A percentile compares a stretch with the other conserved stretches of the same genome.
Evolutionary conservation across 2,888 invertebrate genomes (phyloP).

Genomic region (Caenorhabditis sp.): DNA sequence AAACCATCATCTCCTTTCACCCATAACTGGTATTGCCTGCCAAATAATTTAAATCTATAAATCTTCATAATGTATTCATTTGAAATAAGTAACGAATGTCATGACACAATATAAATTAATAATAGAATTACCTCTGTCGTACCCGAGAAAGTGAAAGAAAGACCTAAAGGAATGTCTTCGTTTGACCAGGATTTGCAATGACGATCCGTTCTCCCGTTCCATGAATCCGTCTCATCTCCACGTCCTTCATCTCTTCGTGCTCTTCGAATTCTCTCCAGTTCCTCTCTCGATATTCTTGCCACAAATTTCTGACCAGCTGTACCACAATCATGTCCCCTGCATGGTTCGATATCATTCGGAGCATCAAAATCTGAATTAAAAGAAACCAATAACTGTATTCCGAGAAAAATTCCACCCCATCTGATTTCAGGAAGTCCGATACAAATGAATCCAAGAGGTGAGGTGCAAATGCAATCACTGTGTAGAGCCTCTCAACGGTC

Average conservation of each 20-base stretch:
- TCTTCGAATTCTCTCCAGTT: conserved; percentile 82
- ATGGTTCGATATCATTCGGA: conserved; percentile 82
- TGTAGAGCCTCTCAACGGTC: conserved; percentile 68
- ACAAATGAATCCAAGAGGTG: conserved; percentile 80
- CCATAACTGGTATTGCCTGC: conserved; percentile 10
- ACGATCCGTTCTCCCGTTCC: conserved; percentile 41
- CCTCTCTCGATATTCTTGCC: conserved; percentile 73
- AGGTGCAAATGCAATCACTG: conserved; percentile 77
- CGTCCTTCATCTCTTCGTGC: conserved; percentile 75
- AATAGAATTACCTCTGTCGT: not conserved
- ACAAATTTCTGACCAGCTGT: conserved; percentile 69
- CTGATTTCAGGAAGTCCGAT: conserved; percentile 78
- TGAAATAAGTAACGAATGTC: not conserved
- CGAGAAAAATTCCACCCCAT: conserved; percentile 73
- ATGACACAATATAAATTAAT: too few species aligned
- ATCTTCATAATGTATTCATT: not conserved
- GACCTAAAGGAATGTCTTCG: conserved; percentile 50
- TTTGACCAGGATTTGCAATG: conserved; percentile 50
- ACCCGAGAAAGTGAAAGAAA: not conserved
- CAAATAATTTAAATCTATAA: not conserved
- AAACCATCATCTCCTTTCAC: conserved; percentile 1
- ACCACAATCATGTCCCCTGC: conserved; percentile 80
- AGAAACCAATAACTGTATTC: not conserved
- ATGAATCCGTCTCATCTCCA: conserved; percentile 49
- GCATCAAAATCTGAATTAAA: conserved; percentile 78